A percentile compares a stretch with the other conserved stretches of the same genome.
phyloP scores from a whole-genome alignment of 2,797 vertebrate species.

The Eidolon dupreanum region DNA sequence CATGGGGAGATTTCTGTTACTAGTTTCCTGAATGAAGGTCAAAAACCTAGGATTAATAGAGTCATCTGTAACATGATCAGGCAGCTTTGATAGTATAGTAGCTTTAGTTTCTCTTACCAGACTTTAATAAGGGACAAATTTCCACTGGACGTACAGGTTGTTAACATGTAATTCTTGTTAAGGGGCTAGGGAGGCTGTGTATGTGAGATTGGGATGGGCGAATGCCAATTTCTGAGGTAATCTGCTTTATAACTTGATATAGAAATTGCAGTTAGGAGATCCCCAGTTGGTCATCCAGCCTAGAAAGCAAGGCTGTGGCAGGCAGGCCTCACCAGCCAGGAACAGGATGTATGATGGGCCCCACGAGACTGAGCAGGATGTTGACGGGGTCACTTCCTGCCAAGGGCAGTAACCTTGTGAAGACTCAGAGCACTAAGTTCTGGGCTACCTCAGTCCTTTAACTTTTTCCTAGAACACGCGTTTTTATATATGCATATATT shows the following conservation, averaged over 20 bases:
- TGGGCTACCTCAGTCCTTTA: neutral
- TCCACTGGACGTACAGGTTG: neutral
- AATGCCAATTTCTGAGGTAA: neutral
- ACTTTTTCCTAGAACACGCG: neutral
- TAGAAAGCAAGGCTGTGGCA: neutral
- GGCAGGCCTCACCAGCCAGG: neutral
- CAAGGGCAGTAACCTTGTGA: neutral
- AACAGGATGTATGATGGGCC: constrained; percentile 15
- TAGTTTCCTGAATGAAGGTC: neutral
- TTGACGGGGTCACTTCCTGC: constrained; percentile 13
- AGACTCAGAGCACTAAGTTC: neutral
- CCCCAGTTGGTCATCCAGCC: neutral
- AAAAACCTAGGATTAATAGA: neutral
- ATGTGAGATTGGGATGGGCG: neutral
- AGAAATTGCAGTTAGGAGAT: neutral
- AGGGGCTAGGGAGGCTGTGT: neutral
- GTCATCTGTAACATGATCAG: neutral
- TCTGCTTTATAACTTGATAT: neutral
- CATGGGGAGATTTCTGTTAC: neutral
- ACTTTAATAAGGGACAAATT: neutral
- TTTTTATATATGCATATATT: neutral
- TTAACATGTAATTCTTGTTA: neutral
- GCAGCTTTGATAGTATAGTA: neutral
- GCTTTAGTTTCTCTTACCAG: neutral
- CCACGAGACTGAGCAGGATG: neutral